Base-by-base conservation (phyloP, 2,888 invertebrate species). In the Hermaeophaga mercurialis region DNA sequence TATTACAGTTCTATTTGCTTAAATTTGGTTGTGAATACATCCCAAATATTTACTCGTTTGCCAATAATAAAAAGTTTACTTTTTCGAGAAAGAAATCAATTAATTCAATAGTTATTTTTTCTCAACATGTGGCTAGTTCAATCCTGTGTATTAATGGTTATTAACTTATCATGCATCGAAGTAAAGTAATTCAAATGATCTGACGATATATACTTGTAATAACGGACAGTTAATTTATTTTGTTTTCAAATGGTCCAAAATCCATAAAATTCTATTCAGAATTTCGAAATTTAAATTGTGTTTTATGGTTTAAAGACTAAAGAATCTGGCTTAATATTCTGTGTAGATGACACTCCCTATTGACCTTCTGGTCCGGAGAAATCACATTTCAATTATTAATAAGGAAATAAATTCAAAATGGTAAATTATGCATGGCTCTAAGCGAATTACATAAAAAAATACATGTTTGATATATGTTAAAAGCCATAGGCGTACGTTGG, bases 341-440 rank as follows among this genome's bases (percentile, higher is more conserved):
- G 9, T 26, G 9, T 31, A 3, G 11, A 28, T 3, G 54, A 54
- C 54, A 54, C 54, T 47, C 54, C 54, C 31, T 47, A 14, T 54
- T 54, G 54, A 54, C 54, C 54, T 54, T 54, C 46, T 36, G 38
- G 22, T 54, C 33, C 18, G 39, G 38, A 39, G 39, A 54, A 54
- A 46, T 54, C 54, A 46, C 33, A 47, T 54, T 46, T 46, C 24
- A 39, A 45, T 46, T 46, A 53, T 45, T 54, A 46, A 39, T 54
- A 47, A 33, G 45, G 38, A 36, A 44, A 45, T 53, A 22, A 47
- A 41, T 54, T 31, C 24, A n/a, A 22, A 7, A 46, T 39, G 28
- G 47, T 54, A 33, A 54, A 54, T 54, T 39, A 54, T 54, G 22
- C 22, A 41, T 54, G 33, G 36, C 22, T 34, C 15, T 36, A 24